Base-by-base conservation (phyloP, 2,797 vertebrate species). In the Parauchenoglanis punctatus region DNA sequence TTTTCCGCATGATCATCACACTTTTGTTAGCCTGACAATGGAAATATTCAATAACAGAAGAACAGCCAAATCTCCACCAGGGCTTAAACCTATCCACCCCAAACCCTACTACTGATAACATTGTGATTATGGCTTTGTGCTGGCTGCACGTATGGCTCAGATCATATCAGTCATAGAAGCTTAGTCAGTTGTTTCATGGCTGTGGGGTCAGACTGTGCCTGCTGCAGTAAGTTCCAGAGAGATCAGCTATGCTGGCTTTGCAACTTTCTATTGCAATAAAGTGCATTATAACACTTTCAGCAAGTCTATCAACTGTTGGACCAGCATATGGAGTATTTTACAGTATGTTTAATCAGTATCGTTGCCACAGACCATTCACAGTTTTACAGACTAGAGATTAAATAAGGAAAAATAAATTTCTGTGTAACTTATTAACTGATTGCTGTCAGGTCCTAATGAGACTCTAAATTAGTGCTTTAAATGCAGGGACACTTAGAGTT, bases 1-100 rank as follows among this genome's bases (percentile, higher is more conserved):
- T 94, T 94, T 92, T 94, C 93, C 93, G 95, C 93, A 94, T 89
- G 95, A 96, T 96, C 95, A 94, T 96, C 92, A 94, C 94, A 95
- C 95, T 95, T 96, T 96, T 94, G 94, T 94, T 91, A 81, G 85
- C 46, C 83, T 85, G 87, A 93, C 94, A 94, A 93, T 93, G 89
- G 92, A 94, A 94, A 94, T 94, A 94, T 94, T 93, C 91, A 93
- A 93, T 94, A 94, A 94, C 91, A 93, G 92, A 90, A 90, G 89
- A 91, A 92, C 92, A 83, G 93, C 92, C 92, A 93, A 92, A 94
- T 93, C 92, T 93, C 91, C 87, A 87, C 85, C 84, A 68, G 76
- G 83, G 89, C 89, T 86, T 88, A 90, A 90, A 92, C 78, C 84
- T 83, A 88, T 88, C 88, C 91, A 88, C 81, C 86, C 70, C 90